Conservation (phyloP, 1,140 invertebrate species). For the Drosophila pachea region DNA sequence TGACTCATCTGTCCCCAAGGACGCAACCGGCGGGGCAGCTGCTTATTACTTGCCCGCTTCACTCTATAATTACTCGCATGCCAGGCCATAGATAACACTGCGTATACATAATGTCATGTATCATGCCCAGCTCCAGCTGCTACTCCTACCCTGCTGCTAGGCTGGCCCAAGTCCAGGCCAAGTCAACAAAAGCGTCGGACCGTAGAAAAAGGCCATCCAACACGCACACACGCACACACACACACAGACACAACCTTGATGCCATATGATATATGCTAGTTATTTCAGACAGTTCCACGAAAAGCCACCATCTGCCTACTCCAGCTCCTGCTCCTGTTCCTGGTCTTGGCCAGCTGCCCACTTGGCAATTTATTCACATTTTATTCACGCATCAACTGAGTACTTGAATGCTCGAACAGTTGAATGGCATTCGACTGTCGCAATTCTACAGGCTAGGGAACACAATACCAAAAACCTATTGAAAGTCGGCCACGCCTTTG, state of each 20-base stretch:
- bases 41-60: slow-evolving; percentile 56
- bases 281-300: slow-evolving; percentile 49
- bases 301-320: neutral
- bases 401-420: slow-evolving; percentile 1
- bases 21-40: slow-evolving; percentile 46
- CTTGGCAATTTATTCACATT: slow-evolving; percentile 48
- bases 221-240: slow-evolving; percentile 7
- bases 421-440: slow-evolving; percentile 4
- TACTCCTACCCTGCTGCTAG: neutral
- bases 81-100: slow-evolving; percentile 42
- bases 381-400: slow-evolving; percentile 41
- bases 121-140: slow-evolving; percentile 19
- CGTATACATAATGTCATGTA: slow-evolving; percentile 62
- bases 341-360: slow-evolving; percentile 28
- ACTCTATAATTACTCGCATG: slow-evolving; percentile 57
- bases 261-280: slow-evolving; percentile 37
- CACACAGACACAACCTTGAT: slow-evolving; percentile 55
- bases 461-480: slow-evolving; percentile 20
- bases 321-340: no score
- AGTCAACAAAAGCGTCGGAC: slow-evolving; percentile 50
- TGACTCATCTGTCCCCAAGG: slow-evolving; percentile 57
- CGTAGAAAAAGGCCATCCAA: slow-evolving; percentile 2
- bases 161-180: slow-evolving; percentile 31
- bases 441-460: slow-evolving; percentile 5
- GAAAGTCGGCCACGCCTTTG: slow-evolving; percentile 24